These are phyloP conservation scores for sheep (Ovis aries) DNA, from an alignment of 2,113 vertebrate genomes.

Conservation along the genomic window DNA sequence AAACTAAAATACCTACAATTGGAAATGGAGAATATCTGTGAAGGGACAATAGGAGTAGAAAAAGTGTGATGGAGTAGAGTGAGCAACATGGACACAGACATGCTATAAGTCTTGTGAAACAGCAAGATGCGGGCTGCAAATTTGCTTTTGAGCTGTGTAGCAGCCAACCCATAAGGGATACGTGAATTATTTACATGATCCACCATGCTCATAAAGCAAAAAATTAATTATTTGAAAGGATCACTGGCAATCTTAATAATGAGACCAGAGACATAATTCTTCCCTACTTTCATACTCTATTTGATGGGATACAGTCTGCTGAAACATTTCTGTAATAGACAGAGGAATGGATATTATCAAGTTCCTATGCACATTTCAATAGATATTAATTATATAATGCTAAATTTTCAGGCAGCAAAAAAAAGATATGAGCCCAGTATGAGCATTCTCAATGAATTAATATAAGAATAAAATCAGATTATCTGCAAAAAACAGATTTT, in stretches of 20 bases:
- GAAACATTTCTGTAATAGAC: not conserved
- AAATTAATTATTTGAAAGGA: constrained; percentile 33
- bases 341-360: not conserved
- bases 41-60: not conserved
- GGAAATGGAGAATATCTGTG: not conserved
- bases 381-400: not conserved
- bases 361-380: not conserved
- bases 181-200: constrained; percentile 35
- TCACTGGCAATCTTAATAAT: constrained; percentile 38
- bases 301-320: not conserved
- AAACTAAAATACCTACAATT: not conserved
- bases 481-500: not conserved
- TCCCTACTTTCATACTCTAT: not conserved
- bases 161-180: not conserved
- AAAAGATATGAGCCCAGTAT: not conserved
- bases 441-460: not conserved
- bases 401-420: not conserved
- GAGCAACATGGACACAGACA: not conserved
- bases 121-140: not conserved
- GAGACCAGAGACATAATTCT: not conserved
- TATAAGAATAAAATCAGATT: not conserved
- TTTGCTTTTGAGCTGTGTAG: not conserved
- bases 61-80: not conserved
- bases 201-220: constrained; percentile 6
- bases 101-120: not conserved